A percentile compares a stretch with the other conserved stretches of the same genome.
These are phyloP conservation scores for Enteromius treurensis DNA, from an alignment of 2,797 vertebrate genomes.

Conservation along the genomic window DNA sequence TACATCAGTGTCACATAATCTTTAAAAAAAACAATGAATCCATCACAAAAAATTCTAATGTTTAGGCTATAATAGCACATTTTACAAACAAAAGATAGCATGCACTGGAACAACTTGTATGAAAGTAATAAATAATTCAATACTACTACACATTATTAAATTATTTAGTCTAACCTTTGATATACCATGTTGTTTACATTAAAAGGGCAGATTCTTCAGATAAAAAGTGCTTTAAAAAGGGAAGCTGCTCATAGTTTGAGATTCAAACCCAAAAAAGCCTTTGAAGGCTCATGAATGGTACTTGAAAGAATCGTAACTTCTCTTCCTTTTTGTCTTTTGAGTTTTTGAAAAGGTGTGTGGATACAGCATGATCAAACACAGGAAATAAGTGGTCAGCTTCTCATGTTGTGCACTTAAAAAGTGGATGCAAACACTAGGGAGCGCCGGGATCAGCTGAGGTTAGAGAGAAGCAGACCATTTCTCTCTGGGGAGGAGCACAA, in stretches of 20 bases:
- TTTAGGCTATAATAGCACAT: neutral
- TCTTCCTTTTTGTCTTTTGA: neutral
- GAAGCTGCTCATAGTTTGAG: neutral
- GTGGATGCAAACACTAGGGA: neutral
- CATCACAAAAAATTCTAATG: neutral
- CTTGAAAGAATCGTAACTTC: constrained; percentile 11
- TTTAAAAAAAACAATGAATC: neutral
- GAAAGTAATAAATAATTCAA: constrained; percentile 16
- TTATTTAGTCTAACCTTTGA: constrained; percentile 19
- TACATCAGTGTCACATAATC: neutral
- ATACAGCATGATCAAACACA: neutral
- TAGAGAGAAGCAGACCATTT: constrained; percentile 22
- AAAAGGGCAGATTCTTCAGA: neutral
- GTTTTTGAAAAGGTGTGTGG: neutral
- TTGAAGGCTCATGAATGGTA: neutral
- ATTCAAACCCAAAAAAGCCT: constrained; percentile 14
- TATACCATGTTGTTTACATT: neutral
- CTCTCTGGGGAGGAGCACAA: constrained; percentile 10
- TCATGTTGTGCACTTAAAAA: neutral
- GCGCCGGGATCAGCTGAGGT: constrained; percentile 6
- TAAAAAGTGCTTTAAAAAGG: neutral
- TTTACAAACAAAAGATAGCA: no score
- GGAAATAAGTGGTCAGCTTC: constrained; percentile 5
- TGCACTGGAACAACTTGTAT: neutral
- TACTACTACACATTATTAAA: neutral